Conservation (phyloP, 2,113 vertebrate species). For the Myocastor coypus region DNA sequence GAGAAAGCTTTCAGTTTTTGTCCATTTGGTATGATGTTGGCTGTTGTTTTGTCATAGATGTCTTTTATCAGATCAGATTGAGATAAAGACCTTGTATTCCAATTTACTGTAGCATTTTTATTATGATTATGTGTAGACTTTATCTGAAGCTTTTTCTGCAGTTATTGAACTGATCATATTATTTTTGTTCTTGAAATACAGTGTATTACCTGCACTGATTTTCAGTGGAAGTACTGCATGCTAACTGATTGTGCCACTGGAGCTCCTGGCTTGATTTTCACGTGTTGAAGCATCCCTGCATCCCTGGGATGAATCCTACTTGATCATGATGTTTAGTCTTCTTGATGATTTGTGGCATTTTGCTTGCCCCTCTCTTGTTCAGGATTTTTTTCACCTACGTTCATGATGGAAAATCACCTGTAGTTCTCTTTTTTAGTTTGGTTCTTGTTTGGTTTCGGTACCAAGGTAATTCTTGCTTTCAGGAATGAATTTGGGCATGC, state of each 20-base stretch:
- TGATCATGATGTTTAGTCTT: background rate
- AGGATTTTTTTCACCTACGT: background rate
- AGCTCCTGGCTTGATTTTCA: background rate
- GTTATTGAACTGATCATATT: background rate
- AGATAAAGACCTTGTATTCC: background rate
- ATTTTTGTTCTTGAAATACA: background rate
- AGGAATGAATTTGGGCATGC: background rate
- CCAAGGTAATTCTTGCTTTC: background rate
- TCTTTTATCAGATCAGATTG: background rate
- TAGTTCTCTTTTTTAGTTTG: background rate
- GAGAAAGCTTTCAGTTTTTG: background rate
- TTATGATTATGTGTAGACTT: background rate
- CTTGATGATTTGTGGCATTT: background rate
- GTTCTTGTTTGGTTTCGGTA: background rate
- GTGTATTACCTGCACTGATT: background rate
- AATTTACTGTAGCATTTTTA: background rate
- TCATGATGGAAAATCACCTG: background rate
- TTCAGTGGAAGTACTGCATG: too few relatives aligned
- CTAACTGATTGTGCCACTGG: too few relatives aligned
- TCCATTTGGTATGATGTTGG: background rate
- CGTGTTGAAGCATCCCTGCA: background rate
- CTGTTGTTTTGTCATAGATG: background rate
- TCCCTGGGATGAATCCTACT: background rate
- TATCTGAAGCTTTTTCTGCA: background rate
- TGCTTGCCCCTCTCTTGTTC: background rate